These are phyloP conservation scores for Eupristina koningsbergeri DNA, from an alignment of 1,140 invertebrate genomes.

Conservation along the genomic window DNA sequence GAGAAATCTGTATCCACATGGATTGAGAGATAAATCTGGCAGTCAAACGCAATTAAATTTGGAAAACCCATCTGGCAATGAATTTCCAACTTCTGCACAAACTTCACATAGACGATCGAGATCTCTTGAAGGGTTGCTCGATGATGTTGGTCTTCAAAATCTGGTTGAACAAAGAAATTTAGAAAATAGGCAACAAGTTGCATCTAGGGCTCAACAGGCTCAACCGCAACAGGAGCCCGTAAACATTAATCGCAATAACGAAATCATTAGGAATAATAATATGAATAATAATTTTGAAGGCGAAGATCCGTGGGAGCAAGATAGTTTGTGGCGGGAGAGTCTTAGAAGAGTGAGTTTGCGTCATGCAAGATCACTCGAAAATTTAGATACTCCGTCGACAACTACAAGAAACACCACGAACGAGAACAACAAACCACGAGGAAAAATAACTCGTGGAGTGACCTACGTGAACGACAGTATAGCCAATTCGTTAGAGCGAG, in stretches of 20 bases:
- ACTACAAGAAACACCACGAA: background rate
- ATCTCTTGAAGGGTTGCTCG: slow-evolving; percentile 79
- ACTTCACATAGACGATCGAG: slow-evolving; percentile 72
- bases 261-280: background rate
- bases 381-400: slow-evolving; percentile 75
- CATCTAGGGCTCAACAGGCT: background rate
- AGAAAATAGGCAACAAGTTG: slow-evolving; percentile 46
- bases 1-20: slow-evolving; percentile 74
- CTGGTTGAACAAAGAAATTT: slow-evolving; percentile 61
- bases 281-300: slow-evolving; percentile 64
- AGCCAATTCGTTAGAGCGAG: slow-evolving; percentile 51
- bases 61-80: slow-evolving; percentile 8
- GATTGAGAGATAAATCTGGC: slow-evolving; percentile 68
- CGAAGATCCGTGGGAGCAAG: slow-evolving; percentile 87
- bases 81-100: slow-evolving; percentile 47
- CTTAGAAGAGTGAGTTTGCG: slow-evolving; percentile 83
- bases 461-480: slow-evolving; percentile 84
- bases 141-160: slow-evolving; percentile 73
- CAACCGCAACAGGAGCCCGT: background rate
- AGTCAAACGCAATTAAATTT: slow-evolving; percentile 47
- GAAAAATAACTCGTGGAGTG: slow-evolving; percentile 77
- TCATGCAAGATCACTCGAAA: slow-evolving; percentile 85
- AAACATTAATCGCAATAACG: slow-evolving; percentile 4
- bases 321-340: slow-evolving; percentile 85
- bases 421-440: slow-evolving; percentile 53